Evolutionary conservation across 2,888 invertebrate genomes (phyloP).

Genomic region (Incurvaria masculella): DNA sequence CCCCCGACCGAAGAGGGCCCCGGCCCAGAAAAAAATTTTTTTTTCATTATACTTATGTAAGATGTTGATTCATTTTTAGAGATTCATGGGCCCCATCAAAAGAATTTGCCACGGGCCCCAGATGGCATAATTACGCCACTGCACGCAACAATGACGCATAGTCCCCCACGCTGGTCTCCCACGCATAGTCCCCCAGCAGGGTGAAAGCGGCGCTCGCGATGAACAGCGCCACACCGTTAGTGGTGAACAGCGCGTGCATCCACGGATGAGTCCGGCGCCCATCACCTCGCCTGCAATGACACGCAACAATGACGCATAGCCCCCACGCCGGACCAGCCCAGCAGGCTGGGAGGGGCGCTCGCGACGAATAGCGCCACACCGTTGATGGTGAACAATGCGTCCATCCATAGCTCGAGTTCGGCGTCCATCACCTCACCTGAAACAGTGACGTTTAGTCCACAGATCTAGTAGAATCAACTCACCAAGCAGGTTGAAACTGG

Average conservation of each 20-base stretch:
- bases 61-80: too few relatives aligned
- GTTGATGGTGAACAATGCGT: conserved; percentile 42
- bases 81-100: too few relatives aligned
- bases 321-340: conserved; percentile 33
- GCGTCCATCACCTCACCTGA: conserved; percentile 43
- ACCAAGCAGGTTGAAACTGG: too few relatives aligned
- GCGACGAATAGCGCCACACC: conserved; percentile 34
- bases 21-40: too few relatives aligned
- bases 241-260: conserved; percentile 47
- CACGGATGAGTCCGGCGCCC: conserved; percentile 40
- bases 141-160: too few relatives aligned
- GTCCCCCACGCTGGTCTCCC: conserved; percentile 35
- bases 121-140: too few relatives aligned
- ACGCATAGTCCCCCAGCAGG: conserved; percentile 33
- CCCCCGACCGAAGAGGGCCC: too few relatives aligned
- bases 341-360: conserved; percentile 33
- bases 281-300: conserved; percentile 33
- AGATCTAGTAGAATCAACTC: too few relatives aligned
- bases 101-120: too few relatives aligned
- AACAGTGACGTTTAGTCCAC: too few relatives aligned
- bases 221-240: conserved; percentile 31
- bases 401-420: conserved; percentile 42
- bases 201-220: conserved; percentile 35
- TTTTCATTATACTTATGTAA: too few relatives aligned
- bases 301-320: too few relatives aligned